Evolutionary conservation across 2,113 vertebrate species (phyloP), one percentile per base, ranked within the genome.

Genomic region (Mormoops blainvillei): DNA sequence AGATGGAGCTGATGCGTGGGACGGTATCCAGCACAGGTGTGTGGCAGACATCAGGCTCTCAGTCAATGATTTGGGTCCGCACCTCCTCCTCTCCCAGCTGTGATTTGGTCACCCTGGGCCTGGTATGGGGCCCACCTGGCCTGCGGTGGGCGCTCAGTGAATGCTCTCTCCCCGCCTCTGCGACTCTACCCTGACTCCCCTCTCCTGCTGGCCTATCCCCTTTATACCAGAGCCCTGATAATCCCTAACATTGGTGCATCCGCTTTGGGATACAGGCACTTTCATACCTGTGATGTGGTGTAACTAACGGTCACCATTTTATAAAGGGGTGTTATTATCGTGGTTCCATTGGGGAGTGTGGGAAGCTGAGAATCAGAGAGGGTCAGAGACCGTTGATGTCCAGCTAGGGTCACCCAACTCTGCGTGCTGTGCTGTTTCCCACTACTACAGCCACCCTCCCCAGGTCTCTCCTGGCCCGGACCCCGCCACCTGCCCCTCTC

Each of bases 301-400:
- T 16, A 36, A 43, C 54, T 26, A n/a, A n/a, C n/a, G n/a, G 31
- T 85, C n/a, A 24, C 9, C 20, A 6, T 67, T 36, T 45, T n/a
- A 9, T 2, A 56, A 50, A 36, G 9, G 36, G n/a, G 7, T 41
- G 8, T 12, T 28, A 2, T 14, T 19, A 56, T 5, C 48, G 54
- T 31, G 36, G 56, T 13, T 31, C 52, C n/a, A 4, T 54, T 13
- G 7, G 52, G 43, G 61, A 73, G 41, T 71, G 70, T 41, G 6
- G 4, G 61, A 82, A 88, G 15, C 24, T 38, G 41, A 96, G 73
- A 43, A 50, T 77, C 36, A 26, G 54, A 81, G 28, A n/a, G 12
- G 6, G 13, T 80, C 18, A 10, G 0, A 45, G 7, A 74, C 22
- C 1, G 31, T 1, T 24, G 26, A 33, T 14, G 3, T 7, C 3